Percentiles rank a stretch among this genome's conserved stretches.
Conservation (phyloP, 2,797 vertebrate genomes). For the Florisuga fusca region DNA sequence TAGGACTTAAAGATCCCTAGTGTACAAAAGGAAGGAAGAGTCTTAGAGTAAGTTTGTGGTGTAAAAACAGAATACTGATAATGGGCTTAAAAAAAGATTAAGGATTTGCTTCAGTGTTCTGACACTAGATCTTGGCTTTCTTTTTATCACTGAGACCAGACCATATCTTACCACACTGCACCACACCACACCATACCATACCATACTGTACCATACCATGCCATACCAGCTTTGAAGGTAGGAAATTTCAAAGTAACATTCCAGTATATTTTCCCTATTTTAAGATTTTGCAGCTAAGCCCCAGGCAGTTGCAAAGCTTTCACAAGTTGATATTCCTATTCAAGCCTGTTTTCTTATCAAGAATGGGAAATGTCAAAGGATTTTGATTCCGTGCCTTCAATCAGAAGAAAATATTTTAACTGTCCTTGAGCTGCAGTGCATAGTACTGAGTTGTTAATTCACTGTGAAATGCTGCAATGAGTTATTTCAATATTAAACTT, state of each 20-base stretch:
- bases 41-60: neutral
- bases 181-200: no score
- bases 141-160: neutral
- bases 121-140: neutral
- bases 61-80: neutral
- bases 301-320: neutral
- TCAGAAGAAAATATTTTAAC: neutral
- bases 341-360: neutral
- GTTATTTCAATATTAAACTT: slow-evolving; percentile 6
- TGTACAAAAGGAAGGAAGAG: neutral
- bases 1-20: neutral
- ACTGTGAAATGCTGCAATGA: neutral
- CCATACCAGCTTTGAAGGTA: neutral
- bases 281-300: neutral
- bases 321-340: neutral
- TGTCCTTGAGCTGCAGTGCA: neutral
- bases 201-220: neutral
- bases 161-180: no score
- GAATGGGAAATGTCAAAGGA: neutral
- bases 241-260: neutral
- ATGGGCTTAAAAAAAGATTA: neutral
- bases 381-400: neutral
- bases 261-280: neutral
- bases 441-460: neutral
- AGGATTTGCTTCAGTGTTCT: neutral